Base-by-base conservation (phyloP, 1,140 invertebrate genomes). In the Melitaea cinxia region DNA sequence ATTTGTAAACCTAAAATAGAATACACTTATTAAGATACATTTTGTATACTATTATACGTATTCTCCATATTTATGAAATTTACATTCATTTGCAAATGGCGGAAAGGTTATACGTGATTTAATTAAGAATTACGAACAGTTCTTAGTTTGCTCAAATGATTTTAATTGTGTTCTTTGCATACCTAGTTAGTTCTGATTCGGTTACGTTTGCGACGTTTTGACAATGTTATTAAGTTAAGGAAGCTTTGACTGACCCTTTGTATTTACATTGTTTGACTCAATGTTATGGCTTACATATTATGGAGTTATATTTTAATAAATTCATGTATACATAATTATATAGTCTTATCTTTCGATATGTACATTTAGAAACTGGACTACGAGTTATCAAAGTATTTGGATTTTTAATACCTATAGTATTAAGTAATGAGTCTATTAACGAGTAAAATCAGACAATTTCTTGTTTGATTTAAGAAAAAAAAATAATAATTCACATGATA, bases 161-260 rank as follows among this genome's bases (percentile, higher is more conserved):
- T 59, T 39, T 55, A 45, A 42, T 57, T 58, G 37, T 28, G 39
- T 55, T 62, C 58, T 69, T 50, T 57, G 50, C 52, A 49, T 23
- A 65, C 15, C 58, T 58, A 45, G 59, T 70, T 62, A 62, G 58
- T 33, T n/a, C 23, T 59, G 54, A 70, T 62, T 70, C n/a, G 35
- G 59, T 70, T 70, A 65, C 35, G 49, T 54, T 47, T 33, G 42
- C 26, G 58, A 59, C 54, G 54, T 68, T 70, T 64, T 55, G 37
- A 57, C 47, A 64, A 60, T 64, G 33, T 70, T 65, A 70, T 59
- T 53, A n/a, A 55, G 54, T 65, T 70, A 42, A 37, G 39, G n/a
- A 50, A 60, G 21, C 65, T 61, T 26, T 10, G 15, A 23, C 54
- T 70, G 68, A 70, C 63, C 68, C 62, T 70, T 65, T 50, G 50